phyloP scores from a whole-genome alignment of 2,113 vertebrate genomes.

The Chroicocephalus ridibundus region DNA sequence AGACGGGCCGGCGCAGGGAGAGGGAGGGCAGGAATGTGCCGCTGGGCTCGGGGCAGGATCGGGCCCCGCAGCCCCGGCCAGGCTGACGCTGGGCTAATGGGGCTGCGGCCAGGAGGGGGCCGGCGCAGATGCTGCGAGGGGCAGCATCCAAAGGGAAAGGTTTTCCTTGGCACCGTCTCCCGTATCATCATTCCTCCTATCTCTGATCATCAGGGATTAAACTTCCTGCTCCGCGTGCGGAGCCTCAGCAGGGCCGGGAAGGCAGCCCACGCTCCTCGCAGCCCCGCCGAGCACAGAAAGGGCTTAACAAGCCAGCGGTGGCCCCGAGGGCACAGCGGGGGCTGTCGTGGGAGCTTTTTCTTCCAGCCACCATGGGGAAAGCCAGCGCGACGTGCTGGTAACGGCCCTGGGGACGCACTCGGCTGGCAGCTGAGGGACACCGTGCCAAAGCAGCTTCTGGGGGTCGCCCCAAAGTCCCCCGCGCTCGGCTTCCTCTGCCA shows the following conservation, averaged over 20 bases:
- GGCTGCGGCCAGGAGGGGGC: neutral
- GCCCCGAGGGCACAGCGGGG: neutral
- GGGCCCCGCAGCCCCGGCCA: neutral
- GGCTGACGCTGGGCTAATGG: neutral
- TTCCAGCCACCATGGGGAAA: neutral
- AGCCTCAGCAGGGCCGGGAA: neutral
- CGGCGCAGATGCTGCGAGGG: neutral
- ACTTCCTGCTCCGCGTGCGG: rapidly evolving
- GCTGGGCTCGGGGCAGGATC: neutral
- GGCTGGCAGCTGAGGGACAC: neutral
- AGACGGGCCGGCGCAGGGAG: neutral
- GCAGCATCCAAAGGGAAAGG: neutral
- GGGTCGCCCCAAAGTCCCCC: rapidly evolving
- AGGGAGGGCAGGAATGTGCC: neutral
- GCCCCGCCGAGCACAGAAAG: neutral
- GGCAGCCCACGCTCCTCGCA: rapidly evolving
- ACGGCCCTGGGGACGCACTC: neutral
- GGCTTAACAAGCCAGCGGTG: neutral
- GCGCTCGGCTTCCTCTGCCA: rapidly evolving
- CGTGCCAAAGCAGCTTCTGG: neutral
- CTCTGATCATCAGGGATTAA: neutral
- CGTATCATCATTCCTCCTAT: rapidly evolving
- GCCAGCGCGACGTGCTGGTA: neutral
- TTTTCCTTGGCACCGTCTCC: neutral
- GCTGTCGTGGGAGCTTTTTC: neutral